Base-by-base conservation (phyloP, 2,113 vertebrate genomes). In the Amblyopsis rosae region DNA sequence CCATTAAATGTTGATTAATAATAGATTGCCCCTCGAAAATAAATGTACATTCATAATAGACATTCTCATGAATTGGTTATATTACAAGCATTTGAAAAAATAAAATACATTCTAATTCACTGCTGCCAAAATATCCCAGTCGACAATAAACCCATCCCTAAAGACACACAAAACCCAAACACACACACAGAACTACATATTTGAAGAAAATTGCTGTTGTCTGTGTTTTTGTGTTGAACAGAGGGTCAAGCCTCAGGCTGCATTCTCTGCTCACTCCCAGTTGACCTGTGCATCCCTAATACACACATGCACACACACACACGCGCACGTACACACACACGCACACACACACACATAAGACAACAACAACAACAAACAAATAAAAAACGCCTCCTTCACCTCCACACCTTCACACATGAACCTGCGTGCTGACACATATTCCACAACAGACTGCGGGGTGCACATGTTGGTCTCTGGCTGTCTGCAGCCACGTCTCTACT, bases 401-500 rank as follows among this genome's bases (percentile, higher is more conserved):
- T 16, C 11, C 63, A 51, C 55, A 77, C 56, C 12, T 46, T 13
- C 55, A 68, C 71, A 60, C 19, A 45, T 47, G 66, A 45, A 59
- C 55, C 12, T 48, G 59, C 17, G 60, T 33, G 49, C 55, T 58
- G 41, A 64, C 53, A 58, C 49, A 65, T 19, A 53, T 11, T 17
- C 17, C 9, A 15, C 7, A 49, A 47, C 50, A 32, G 45, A 19
- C 71, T 72, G 88, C 91, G 94, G 94, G 90, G 86, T 86, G 93
- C 94, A 94, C 92, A 48, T 86, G 73, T 86, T 89, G 96, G 89
- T 96, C 96, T 95, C 92, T 94, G 95, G 95, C 95, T 97, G 96
- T 97, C 95, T 96, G 97, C 94, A 89, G 95, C 97, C 96, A 94
- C 96, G 96, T 96, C 95, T 96, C 94, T 95, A 94, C 96, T 96